Conservation (phyloP, 2,888 invertebrate genomes). For the Aphidius colemani region DNA sequence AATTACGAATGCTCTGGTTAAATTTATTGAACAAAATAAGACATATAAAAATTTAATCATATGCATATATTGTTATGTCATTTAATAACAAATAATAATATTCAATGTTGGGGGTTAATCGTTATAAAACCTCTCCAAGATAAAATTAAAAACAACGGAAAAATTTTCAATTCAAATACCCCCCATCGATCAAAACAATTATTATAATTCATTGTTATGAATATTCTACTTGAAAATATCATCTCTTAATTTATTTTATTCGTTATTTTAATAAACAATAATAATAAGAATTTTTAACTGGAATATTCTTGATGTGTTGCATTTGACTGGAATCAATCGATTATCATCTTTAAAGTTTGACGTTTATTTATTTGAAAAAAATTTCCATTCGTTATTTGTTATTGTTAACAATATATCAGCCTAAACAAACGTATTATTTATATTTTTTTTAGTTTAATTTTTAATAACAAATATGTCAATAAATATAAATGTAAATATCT, state of each 20-base stretch:
- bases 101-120: constrained; percentile 21
- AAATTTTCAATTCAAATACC: constrained; percentile 11
- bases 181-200: background rate
- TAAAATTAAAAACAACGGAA: constrained; percentile 6
- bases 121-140: constrained; percentile 10
- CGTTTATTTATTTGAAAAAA: too few species aligned
- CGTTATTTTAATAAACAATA: background rate
- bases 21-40: background rate
- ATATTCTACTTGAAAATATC: background rate
- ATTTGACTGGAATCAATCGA: background rate
- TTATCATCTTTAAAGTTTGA: too few species aligned
- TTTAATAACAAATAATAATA: constrained; percentile 12
- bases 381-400: too few species aligned
- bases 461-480: too few species aligned
- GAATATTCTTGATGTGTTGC: background rate
- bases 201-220: too few species aligned
- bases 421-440: too few species aligned
- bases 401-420: too few species aligned
- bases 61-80: constrained; percentile 24
- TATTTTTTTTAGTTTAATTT: too few species aligned
- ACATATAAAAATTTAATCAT: constrained; percentile 16
- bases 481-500: too few species aligned
- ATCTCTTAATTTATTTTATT: background rate
- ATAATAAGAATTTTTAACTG: background rate
- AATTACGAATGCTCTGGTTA: constrained; percentile 16